Evolutionary conservation across 2,113 vertebrate species (phyloP).

Genomic region (Bolborhynchus lineola): DNA sequence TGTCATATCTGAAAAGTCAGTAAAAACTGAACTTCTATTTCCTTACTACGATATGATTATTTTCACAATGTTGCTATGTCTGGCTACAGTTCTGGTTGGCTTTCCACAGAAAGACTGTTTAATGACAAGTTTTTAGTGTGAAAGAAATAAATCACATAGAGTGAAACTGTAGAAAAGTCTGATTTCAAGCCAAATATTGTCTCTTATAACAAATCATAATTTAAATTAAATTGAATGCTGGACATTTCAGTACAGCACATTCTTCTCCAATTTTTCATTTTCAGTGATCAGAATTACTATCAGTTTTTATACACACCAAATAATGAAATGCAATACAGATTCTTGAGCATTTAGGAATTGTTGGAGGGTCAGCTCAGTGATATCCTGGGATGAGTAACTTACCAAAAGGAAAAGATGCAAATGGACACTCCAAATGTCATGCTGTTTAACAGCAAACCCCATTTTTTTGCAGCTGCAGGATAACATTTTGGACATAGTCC

Average conservation of each 20-base stretch:
- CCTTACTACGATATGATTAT: background rate
- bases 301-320: background rate
- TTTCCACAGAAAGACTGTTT: background rate
- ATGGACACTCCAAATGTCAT: background rate
- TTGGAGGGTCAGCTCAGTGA: background rate
- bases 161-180: background rate
- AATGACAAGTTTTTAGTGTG: background rate
- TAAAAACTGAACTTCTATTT: background rate
- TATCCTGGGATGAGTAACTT: background rate
- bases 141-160: background rate
- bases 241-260: background rate
- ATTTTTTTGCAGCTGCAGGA: slow-evolving; percentile 34
- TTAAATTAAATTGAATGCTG: background rate
- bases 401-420: background rate
- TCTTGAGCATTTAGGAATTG: background rate
- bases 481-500: slow-evolving; percentile 19
- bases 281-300: background rate
- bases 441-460: background rate
- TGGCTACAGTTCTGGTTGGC: background rate
- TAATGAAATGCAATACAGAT: background rate
- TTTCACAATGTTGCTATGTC: background rate
- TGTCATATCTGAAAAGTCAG: background rate
- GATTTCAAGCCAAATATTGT: background rate
- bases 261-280: slow-evolving; percentile 6
- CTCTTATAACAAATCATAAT: background rate